Evolutionary conservation across 92 coral and sea anemone species (phyloP).

Genomic region (Bergia sp.): DNA sequence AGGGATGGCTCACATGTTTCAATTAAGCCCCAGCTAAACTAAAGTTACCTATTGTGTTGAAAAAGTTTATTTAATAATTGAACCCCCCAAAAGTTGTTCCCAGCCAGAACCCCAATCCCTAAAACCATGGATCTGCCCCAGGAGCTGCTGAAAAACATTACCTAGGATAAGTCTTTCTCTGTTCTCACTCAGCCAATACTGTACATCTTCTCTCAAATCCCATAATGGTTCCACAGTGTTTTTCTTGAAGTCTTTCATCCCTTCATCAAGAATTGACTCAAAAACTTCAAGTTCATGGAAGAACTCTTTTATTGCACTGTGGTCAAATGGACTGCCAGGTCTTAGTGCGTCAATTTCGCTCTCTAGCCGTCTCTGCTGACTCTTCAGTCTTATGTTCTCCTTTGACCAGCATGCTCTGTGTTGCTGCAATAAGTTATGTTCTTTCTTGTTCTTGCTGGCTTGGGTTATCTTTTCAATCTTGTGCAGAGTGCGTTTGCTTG

Average conservation of each 20-base stretch:
- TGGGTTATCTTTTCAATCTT: conserved; percentile 86
- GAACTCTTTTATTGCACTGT: conserved; percentile 75
- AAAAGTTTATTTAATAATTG: too few relatives aligned
- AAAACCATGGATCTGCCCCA: not conserved
- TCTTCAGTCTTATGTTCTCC: conserved; percentile 77
- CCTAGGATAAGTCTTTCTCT: conserved; percentile 82
- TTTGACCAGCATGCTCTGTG: conserved; percentile 95
- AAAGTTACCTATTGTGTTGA: too few relatives aligned
- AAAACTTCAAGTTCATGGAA: conserved; percentile 83
- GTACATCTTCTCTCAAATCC: conserved; percentile 95
- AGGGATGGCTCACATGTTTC: too few relatives aligned
- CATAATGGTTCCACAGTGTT: conserved; percentile 90
- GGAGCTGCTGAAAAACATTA: conserved; percentile 8
- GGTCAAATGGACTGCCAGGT: conserved; percentile 81
- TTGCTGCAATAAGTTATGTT: conserved; percentile 82
- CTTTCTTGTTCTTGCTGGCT: conserved; percentile 85
- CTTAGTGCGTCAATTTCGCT: conserved; percentile 79
- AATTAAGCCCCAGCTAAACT: too few relatives aligned
- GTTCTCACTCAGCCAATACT: conserved; percentile 92
- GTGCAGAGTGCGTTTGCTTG: conserved; percentile 77
- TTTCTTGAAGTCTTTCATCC: conserved; percentile 73
- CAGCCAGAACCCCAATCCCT: not conserved
- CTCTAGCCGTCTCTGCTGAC: conserved; percentile 74
- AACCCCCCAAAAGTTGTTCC: too few relatives aligned
- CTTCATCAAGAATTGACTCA: conserved; percentile 78